phyloP scores from a whole-genome alignment of 2,888 invertebrate genomes.

The Agrotis puta region DNA sequence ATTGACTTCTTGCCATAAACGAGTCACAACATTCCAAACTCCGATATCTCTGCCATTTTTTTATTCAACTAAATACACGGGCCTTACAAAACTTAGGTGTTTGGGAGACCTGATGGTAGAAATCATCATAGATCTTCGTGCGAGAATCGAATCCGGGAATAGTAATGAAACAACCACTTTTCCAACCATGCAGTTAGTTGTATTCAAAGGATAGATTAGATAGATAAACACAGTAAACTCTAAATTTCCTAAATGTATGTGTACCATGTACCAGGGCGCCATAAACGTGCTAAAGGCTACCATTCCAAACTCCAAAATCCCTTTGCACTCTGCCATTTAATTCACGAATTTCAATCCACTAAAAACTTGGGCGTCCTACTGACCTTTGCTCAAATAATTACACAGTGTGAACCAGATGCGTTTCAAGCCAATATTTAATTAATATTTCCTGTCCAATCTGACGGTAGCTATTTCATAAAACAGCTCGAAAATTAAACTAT shows the following conservation, averaged over 20 bases:
- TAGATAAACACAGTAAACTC: not conserved
- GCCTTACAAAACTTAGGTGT: too few species aligned
- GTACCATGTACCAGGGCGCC: too few species aligned
- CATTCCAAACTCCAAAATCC: not conserved
- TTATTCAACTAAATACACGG: too few species aligned
- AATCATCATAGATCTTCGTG: too few species aligned
- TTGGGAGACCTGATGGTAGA: too few species aligned
- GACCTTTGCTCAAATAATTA: constrained; percentile 33
- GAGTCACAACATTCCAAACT: too few species aligned
- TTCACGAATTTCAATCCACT: constrained; percentile 22
- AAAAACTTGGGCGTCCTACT: constrained; percentile 26
- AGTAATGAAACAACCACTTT: too few species aligned
- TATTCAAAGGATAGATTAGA: too few species aligned
- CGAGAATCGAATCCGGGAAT: too few species aligned
- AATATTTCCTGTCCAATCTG: constrained; percentile 17
- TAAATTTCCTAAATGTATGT: not conserved
- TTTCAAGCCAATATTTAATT: constrained; percentile 43
- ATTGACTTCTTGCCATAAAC: too few species aligned
- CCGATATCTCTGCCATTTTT: too few species aligned
- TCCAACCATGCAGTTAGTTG: too few species aligned
- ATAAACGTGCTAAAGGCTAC: not conserved
- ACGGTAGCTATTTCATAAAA: constrained; percentile 13
- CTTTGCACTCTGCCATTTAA: constrained; percentile 6
- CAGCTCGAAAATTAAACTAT: not conserved
- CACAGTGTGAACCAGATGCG: constrained; percentile 11